These are phyloP conservation scores for Acanthopleura granulata DNA, from an alignment of 2,888 invertebrate genomes.

Conservation along the genomic window DNA sequence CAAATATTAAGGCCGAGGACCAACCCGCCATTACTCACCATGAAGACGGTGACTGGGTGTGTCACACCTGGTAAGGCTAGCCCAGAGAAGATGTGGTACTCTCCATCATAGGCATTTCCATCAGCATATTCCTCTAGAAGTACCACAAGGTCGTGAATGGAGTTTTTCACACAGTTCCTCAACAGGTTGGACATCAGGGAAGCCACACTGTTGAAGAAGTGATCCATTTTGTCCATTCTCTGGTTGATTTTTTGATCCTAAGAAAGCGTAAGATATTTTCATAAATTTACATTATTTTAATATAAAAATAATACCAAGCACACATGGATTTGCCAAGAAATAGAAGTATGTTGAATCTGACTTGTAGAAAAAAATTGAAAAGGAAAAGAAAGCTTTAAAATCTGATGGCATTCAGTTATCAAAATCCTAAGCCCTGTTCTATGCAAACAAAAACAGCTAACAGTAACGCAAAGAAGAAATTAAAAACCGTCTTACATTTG, in stretches of 20 bases:
- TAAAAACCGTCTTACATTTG: slow-evolving; percentile 34
- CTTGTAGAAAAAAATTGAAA: too few species aligned
- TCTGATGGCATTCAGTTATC: too few species aligned
- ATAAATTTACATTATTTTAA: too few species aligned
- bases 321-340: too few species aligned
- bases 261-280: not conserved
- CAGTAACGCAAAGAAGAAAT: not conserved
- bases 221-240: slow-evolving; percentile 73
- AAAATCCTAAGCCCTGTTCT: too few species aligned
- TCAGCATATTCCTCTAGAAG: slow-evolving; percentile 61
- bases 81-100: slow-evolving; percentile 58
- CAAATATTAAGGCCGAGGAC: not conserved
- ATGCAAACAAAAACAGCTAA: too few species aligned
- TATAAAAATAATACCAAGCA: too few species aligned
- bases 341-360: too few species aligned
- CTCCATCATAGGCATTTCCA: slow-evolving; percentile 65
- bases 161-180: slow-evolving; percentile 61
- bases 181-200: slow-evolving; percentile 85
- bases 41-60: slow-evolving; percentile 59
- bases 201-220: slow-evolving; percentile 80
- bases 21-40: slow-evolving; percentile 61
- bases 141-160: slow-evolving; percentile 64
- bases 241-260: not conserved
- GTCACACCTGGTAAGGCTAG: slow-evolving; percentile 56
- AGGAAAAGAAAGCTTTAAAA: too few species aligned